A percentile compares a stretch with the other conserved stretches of the same genome.
phyloP scores from a whole-genome alignment of 2,113 vertebrate species.

The Crotalus tigris region DNA sequence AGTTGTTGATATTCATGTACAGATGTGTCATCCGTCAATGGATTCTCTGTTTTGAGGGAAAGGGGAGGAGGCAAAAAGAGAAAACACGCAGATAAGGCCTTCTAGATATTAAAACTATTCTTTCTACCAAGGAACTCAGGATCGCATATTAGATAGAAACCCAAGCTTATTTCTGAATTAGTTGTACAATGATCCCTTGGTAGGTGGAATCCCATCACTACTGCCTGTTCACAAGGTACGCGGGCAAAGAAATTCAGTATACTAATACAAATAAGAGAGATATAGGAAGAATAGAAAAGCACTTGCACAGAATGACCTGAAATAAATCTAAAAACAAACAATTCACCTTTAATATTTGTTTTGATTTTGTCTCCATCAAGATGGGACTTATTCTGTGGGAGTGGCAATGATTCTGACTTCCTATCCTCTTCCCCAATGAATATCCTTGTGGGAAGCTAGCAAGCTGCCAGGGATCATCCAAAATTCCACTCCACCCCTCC shows the following conservation, averaged over 20 bases:
- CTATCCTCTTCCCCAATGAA: background rate
- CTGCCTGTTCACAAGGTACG: background rate
- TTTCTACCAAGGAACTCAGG: background rate
- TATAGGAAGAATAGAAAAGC: background rate
- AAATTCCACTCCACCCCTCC: background rate
- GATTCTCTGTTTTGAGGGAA: slow-evolving; percentile 33
- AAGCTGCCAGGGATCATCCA: background rate
- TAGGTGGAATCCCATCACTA: background rate
- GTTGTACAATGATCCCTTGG: background rate
- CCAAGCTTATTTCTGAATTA: background rate
- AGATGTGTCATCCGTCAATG: slow-evolving; percentile 26
- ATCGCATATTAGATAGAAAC: background rate
- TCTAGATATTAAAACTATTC: background rate
- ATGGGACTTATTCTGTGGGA: background rate
- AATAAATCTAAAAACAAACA: background rate
- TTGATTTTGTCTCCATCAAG: background rate
- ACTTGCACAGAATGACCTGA: background rate
- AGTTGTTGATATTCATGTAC: background rate
- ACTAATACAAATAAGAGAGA: background rate
- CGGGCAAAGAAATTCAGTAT: background rate
- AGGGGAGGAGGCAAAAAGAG: background rate
- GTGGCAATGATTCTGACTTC: background rate
- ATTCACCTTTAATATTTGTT: background rate
- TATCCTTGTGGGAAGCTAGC: background rate
- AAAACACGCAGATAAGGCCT: background rate